Evolutionary conservation across 2,113 vertebrate species (phyloP).

Genomic region (Takifugu bimaculatus): DNA sequence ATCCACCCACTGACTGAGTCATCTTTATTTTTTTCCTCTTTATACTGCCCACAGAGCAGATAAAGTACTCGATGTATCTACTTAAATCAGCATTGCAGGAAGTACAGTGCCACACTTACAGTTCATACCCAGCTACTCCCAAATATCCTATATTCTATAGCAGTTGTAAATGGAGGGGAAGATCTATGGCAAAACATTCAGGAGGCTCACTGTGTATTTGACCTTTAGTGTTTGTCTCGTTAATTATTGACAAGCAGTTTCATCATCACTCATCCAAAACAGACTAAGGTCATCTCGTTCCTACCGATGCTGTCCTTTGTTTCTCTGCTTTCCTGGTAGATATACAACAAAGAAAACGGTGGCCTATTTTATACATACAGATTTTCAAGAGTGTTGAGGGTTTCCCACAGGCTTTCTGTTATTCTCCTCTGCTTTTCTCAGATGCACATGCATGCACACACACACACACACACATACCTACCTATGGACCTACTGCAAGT

Average conservation of each 20-base stretch:
- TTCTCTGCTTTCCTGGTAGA: too few relatives aligned
- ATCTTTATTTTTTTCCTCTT: slow-evolving; percentile 48
- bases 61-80: slow-evolving; percentile 33
- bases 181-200: slow-evolving; percentile 33
- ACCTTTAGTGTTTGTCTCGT: slow-evolving; percentile 57
- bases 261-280: slow-evolving; percentile 45
- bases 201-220: slow-evolving; percentile 35
- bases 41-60: slow-evolving; percentile 57
- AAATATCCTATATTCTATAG: slow-evolving; percentile 32
- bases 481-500: slow-evolving; percentile 43
- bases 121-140: slow-evolving; percentile 46
- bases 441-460: background rate
- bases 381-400: background rate
- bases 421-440: slow-evolving; percentile 9
- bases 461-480: slow-evolving; percentile 16
- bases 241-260: slow-evolving; percentile 59
- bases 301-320: too few relatives aligned
- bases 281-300: background rate
- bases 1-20: slow-evolving; percentile 63
- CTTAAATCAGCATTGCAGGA: slow-evolving; percentile 42
- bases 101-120: slow-evolving; percentile 40
- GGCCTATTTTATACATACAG: background rate
- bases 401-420: slow-evolving; percentile 15
- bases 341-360: too few relatives aligned
- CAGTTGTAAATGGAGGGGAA: slow-evolving; percentile 7